These are phyloP conservation scores for Hanleya hanleyi DNA, from an alignment of 2,888 invertebrate genomes.

Conservation along the genomic window DNA sequence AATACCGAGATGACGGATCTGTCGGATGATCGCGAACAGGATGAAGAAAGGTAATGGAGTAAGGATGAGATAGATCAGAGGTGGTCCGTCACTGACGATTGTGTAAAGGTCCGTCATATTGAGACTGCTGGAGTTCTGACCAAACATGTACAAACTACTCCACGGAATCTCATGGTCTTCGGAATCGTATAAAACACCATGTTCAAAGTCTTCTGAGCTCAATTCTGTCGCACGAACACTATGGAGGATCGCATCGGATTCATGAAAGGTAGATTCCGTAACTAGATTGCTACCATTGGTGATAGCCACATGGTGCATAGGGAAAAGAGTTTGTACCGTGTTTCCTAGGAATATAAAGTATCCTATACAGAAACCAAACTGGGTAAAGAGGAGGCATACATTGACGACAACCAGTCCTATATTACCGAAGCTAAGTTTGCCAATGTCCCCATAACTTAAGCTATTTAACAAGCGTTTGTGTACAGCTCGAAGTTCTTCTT, in stretches of 20 bases:
- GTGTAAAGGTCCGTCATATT: background rate
- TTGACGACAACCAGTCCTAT: conserved; percentile 62
- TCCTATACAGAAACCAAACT: conserved; percentile 66
- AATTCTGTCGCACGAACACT: background rate
- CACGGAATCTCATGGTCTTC: background rate
- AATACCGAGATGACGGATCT: conserved; percentile 60
- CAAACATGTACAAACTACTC: background rate
- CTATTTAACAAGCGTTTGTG: conserved; percentile 46
- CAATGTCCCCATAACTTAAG: conserved; percentile 69
- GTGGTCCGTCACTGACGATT: conserved; percentile 30
- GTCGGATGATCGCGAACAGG: conserved; percentile 59
- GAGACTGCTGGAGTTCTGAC: background rate
- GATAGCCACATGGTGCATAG: conserved; percentile 21
- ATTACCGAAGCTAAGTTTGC: conserved; percentile 57
- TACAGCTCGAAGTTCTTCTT: conserved; percentile 26
- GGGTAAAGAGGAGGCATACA: conserved; percentile 63
- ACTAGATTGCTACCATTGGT: background rate
- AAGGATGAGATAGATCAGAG: conserved; percentile 58
- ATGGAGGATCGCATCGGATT: background rate
- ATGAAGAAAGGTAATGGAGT: conserved; percentile 65
- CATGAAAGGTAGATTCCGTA: background rate
- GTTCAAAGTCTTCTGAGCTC: background rate
- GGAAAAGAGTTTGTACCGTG: conserved; percentile 62
- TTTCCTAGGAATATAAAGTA: conserved; percentile 71
- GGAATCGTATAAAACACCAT: background rate